phyloP scores from a whole-genome alignment of 2,113 vertebrate genomes.

The Gambusia holbrooki region DNA sequence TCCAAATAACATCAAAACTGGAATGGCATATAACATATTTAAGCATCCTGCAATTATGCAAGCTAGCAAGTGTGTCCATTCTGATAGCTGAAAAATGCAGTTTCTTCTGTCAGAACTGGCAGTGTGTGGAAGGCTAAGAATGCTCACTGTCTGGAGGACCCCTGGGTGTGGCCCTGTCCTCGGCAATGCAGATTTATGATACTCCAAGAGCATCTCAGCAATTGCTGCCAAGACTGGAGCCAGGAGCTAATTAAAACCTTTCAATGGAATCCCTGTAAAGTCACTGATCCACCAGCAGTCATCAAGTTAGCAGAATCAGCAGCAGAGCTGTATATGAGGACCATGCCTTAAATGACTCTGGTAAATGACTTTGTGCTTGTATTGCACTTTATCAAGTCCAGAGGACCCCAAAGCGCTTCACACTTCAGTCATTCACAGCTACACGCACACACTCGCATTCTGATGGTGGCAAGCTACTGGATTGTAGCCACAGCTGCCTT shows the following conservation, averaged over 20 bases:
- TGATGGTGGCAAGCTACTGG: too few relatives aligned
- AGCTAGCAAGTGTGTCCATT: neutral
- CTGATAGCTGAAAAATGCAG: neutral
- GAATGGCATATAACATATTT: too few relatives aligned
- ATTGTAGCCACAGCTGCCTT: too few relatives aligned
- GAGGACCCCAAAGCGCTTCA: too few relatives aligned
- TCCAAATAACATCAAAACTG: too few relatives aligned
- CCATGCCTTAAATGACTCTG: neutral
- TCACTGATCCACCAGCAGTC: conserved; percentile 34
- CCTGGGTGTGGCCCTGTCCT: conserved; percentile 59
- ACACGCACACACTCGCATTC: too few relatives aligned
- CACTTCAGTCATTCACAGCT: too few relatives aligned
- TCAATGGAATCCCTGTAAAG: conserved; percentile 74
- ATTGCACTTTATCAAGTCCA: too few relatives aligned
- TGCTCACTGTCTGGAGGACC: conserved; percentile 58
- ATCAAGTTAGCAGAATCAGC: conserved; percentile 10
- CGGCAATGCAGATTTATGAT: conserved; percentile 73
- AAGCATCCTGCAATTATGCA: too few relatives aligned
- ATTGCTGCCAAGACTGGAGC: conserved; percentile 69
- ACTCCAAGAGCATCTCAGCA: conserved; percentile 66
- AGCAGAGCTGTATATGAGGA: neutral
- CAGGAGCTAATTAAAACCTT: conserved; percentile 77
- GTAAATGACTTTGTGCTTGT: too few relatives aligned
- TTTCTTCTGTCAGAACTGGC: conserved; percentile 11
- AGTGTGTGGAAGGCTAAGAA: conserved; percentile 25